Conservation (phyloP, 2,888 invertebrate genomes). For the Andrena bucephala region DNA sequence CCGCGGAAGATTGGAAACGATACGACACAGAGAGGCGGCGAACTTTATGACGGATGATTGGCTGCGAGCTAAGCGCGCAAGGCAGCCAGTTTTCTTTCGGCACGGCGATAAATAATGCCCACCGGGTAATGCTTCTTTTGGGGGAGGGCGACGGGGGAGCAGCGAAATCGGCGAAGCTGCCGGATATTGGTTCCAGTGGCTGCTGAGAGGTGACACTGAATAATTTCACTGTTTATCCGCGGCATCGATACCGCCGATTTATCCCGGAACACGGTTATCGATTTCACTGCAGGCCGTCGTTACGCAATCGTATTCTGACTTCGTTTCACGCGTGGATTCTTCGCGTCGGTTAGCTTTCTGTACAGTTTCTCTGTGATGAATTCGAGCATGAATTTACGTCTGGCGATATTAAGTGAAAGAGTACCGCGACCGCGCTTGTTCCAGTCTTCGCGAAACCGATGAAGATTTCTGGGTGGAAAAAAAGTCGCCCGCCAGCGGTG, state of each 20-base stretch:
- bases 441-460: no score
- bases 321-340: constrained; percentile 33
- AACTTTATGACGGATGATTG: constrained; percentile 63
- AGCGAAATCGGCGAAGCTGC: constrained; percentile 38
- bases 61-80: constrained; percentile 23
- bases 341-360: no score
- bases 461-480: no score
- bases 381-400: neutral
- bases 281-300: constrained; percentile 39
- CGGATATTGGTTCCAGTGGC: constrained; percentile 45
- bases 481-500: neutral
- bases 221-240: constrained; percentile 57
- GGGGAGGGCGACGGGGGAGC: neutral
- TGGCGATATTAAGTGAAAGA: no score
- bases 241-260: constrained; percentile 51
- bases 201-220: constrained; percentile 50
- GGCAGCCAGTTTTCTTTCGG: constrained; percentile 55
- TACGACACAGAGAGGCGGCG: constrained; percentile 36
- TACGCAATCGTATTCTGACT: constrained; percentile 47
- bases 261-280: constrained; percentile 46
- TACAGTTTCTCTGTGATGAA: no score
- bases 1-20: constrained; percentile 19
- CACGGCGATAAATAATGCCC: constrained; percentile 41
- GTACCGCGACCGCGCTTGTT: no score
- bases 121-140: neutral